phyloP scores from a whole-genome alignment of 2,797 vertebrate genomes.

The Austrolebias charrua region DNA sequence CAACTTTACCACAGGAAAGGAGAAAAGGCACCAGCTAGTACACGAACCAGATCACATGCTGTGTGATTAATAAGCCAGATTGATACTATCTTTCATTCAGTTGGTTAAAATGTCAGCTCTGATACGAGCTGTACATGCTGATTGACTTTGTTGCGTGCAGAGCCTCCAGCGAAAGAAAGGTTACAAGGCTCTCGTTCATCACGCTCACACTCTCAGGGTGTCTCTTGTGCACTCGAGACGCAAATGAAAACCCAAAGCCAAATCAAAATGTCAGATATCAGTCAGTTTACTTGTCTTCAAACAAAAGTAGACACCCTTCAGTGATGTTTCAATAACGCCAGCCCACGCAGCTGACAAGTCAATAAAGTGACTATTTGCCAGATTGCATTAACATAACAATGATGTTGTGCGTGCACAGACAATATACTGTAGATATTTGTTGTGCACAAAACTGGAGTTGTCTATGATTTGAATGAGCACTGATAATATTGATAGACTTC shows the following conservation, averaged over 20 bases:
- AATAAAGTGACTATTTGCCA: constrained; percentile 43
- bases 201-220: constrained; percentile 28
- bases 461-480: background rate
- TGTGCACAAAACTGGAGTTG: background rate
- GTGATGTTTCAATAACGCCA: constrained; percentile 28
- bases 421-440: constrained; percentile 3
- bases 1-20: constrained; percentile 49
- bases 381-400: constrained; percentile 29
- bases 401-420: constrained; percentile 1
- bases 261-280: constrained; percentile 61
- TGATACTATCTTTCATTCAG: constrained; percentile 62
- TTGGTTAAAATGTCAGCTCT: constrained; percentile 47
- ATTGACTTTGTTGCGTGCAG: constrained; percentile 46
- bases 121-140: constrained; percentile 33
- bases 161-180: constrained; percentile 45
- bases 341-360: constrained; percentile 38
- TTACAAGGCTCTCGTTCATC: constrained; percentile 22
- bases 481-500: background rate
- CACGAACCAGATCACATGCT: constrained; percentile 44
- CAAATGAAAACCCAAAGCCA: constrained; percentile 33
- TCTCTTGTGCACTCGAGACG: constrained; percentile 33
- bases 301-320: constrained; percentile 25
- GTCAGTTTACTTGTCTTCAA: constrained; percentile 46
- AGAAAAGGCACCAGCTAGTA: constrained; percentile 5
- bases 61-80: constrained; percentile 61